phyloP scores from a whole-genome alignment of 2,113 vertebrate species.

The Riparia riparia region DNA sequence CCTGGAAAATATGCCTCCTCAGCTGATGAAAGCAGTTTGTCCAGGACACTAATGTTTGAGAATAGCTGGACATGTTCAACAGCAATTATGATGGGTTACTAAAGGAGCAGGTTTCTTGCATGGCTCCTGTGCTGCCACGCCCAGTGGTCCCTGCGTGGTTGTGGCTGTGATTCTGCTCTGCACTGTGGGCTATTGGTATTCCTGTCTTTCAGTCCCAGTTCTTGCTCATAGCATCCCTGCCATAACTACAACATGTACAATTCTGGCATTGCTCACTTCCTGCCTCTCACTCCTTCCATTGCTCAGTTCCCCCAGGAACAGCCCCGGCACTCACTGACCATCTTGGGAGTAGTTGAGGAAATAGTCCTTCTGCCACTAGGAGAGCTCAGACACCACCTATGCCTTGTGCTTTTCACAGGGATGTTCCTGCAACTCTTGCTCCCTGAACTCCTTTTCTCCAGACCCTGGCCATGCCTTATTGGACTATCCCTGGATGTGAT shows the following conservation, averaged over 20 bases:
- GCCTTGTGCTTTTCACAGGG: not conserved
- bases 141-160: not conserved
- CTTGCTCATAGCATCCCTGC: not conserved
- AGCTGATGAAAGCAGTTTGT: not conserved
- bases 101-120: not conserved
- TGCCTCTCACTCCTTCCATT: not conserved
- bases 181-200: not conserved
- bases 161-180: not conserved
- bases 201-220: not conserved
- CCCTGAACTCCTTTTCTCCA: not conserved
- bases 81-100: not conserved
- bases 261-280: not conserved
- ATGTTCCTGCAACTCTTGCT: not conserved
- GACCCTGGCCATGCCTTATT: fast-evolving
- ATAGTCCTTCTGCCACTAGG: not conserved
- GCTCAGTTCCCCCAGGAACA: not conserved
- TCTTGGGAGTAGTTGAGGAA: not conserved
- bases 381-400: not conserved
- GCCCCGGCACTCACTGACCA: not conserved
- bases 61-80: not conserved
- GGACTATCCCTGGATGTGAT: not conserved
- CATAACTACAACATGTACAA: not conserved
- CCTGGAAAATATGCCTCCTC: not conserved
- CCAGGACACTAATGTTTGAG: not conserved
- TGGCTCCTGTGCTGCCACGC: not conserved